Base-by-base conservation (phyloP, 2,888 invertebrate species). In the Lasioglossum zephyrum region DNA sequence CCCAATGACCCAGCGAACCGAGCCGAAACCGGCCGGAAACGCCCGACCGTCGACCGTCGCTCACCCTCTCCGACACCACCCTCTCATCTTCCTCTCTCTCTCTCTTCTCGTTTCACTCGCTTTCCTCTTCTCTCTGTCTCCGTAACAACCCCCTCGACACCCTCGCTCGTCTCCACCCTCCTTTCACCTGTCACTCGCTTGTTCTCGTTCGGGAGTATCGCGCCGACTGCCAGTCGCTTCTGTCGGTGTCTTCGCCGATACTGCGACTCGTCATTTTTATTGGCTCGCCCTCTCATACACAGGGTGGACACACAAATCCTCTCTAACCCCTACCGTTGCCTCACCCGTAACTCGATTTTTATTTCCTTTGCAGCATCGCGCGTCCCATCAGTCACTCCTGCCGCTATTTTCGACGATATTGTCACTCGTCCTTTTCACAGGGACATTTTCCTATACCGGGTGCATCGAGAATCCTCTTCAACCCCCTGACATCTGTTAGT, bases 1-100 rank as follows among this genome's bases (percentile, higher is more conserved):
- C 95, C 95, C 93, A 95, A 94, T 95, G 94, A 95, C 95, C 95
- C 91, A 92, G 87, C 94, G 94, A 85, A 89, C 88, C 78, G 73
- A 75, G 44, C 91, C 95, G 94, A 95, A 92, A 89, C 82, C 74
- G 49, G 69, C 85, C 94, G 95, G 92, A 94, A 93, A 91, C 87
- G 79, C 63, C 89, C 94, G 94, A 93, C 82, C 87, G 60, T 74
- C 31, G 63, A 31, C 31, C 66, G 66, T 66, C 36, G 66, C 74
- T 63, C 73, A 16, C 72, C 70, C 49, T 31, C 53, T 47, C 39
- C 31, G 11, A 36, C 16, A 11, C 49, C 39, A 6, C 13, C 31
- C 70, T 13, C 18, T 53, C 4, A n/a, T 16, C 22, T 22, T 4
- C 18, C 26, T 63, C 44, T 41, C 26, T 9, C 44, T 26, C 63